Base-by-base conservation (phyloP, 2,797 vertebrate species). In the Rachycentron canadum region DNA sequence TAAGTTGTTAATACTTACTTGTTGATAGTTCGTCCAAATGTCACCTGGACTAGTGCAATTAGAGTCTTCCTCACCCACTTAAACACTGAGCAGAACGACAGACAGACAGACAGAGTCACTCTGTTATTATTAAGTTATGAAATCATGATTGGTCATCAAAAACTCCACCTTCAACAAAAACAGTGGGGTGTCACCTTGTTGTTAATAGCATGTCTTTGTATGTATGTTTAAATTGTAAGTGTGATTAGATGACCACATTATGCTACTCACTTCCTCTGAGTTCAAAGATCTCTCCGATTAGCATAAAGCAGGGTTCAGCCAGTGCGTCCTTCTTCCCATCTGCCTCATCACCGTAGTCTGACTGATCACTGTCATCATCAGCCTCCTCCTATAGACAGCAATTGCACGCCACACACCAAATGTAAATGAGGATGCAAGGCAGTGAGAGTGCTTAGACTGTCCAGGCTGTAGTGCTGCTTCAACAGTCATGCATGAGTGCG, bases 1-100 rank as follows among this genome's bases (percentile, higher is more conserved):
- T 0, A 13, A 38, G 21, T 49, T 73, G 30, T 14, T 61, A 8
- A 4, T 34, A 92, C 91, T 98, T 95, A 99, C 98, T 98, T 99
- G 96, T 99, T 99, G 91, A 99, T 99, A 74, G 98, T 99, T 92
- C 98, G 96, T 95, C 98, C 98, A 96, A 99, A 99, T 79, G 98
- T 99, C 92, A 98, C 96, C 94, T 99, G 98, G 92, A 99, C 98
- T 86, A 99, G 96, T 96, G 98, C 97, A 96, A 99, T 99, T 86
- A 99, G 95, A 32, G 98, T 99, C 95, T 98, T 99, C 89, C 98
- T 97, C 88, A 99, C 98, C 98, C 98, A 99, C 91, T 99, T 99
- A 92, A 99, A 99, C 98, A 99, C 98, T 99, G 89, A 63, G 73
- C 67, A 69, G 12, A 59, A 5, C 75, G 50, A 81, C 13, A 81